A percentile compares a stretch with the other conserved stretches of the same genome.
phyloP scores from a whole-genome alignment of 1,140 invertebrate genomes.

The Bombus affinis region DNA sequence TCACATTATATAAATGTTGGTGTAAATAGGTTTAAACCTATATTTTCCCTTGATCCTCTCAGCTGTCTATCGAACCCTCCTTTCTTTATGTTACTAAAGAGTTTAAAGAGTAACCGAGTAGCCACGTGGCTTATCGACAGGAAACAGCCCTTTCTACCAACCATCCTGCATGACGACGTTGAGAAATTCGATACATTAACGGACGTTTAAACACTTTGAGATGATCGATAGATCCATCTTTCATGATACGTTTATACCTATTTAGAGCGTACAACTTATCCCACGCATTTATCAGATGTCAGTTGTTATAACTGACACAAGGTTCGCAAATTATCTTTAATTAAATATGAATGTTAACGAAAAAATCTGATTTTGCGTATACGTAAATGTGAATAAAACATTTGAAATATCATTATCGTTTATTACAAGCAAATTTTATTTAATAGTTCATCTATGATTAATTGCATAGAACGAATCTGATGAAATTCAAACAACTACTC shows the following conservation, averaged over 20 bases:
- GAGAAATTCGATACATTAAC: slow-evolving; percentile 58
- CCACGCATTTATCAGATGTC: not conserved
- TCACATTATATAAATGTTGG: too few species aligned
- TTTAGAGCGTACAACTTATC: not conserved
- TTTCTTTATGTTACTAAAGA: slow-evolving; percentile 32
- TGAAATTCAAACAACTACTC: not conserved
- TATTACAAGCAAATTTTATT: too few species aligned
- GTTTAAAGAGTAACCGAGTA: slow-evolving; percentile 59
- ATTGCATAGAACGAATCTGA: too few species aligned
- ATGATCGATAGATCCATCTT: slow-evolving; percentile 29
- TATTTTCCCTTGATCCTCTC: not conserved
- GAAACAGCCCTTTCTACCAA: slow-evolving; percentile 51
- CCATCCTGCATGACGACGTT: slow-evolving; percentile 23
- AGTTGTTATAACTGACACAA: not conserved
- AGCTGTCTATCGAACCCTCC: slow-evolving; percentile 24
- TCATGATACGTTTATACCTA: not conserved
- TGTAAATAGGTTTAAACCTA: not conserved
- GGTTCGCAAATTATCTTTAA: not conserved
- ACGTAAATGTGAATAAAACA: too few species aligned
- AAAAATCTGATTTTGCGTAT: not conserved
- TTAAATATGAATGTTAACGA: not conserved
- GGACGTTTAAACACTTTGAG: slow-evolving; percentile 35
- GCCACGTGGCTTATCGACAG: slow-evolving; percentile 56
- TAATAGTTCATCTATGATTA: too few species aligned
- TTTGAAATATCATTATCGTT: too few species aligned